Percentiles rank a stretch among this genome's conserved stretches.
phyloP scores from a whole-genome alignment of 2,888 invertebrate genomes.

The Acronicta leporina region DNA sequence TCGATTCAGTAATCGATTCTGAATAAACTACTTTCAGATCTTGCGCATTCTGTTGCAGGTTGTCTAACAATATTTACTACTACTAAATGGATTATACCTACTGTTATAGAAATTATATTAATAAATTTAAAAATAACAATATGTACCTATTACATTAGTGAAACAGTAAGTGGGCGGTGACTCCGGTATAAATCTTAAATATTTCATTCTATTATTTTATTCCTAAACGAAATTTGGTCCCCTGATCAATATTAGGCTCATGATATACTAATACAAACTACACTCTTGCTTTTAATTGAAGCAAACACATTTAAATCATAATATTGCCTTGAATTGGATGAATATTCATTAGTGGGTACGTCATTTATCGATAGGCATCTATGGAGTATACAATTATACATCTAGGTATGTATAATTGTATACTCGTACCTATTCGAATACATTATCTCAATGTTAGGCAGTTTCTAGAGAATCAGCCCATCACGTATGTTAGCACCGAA shows the following conservation, averaged over 20 bases:
- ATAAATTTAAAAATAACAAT: too few relatives aligned
- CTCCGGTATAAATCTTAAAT: too few relatives aligned
- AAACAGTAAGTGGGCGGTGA: too few relatives aligned
- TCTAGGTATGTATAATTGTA: too few relatives aligned
- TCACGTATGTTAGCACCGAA: conserved; percentile 42
- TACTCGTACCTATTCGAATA: not conserved
- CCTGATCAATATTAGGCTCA: not conserved
- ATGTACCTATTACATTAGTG: too few relatives aligned
- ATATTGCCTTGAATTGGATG: conserved; percentile 23
- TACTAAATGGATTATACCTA: too few relatives aligned
- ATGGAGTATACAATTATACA: not conserved
- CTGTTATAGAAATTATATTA: too few relatives aligned
- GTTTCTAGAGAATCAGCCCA: conserved; percentile 7
- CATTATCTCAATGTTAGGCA: not conserved
- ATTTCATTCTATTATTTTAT: too few relatives aligned
- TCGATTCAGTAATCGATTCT: too few relatives aligned
- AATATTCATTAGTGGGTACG: conserved; percentile 16
- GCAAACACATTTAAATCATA: conserved; percentile 19
- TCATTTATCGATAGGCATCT: conserved; percentile 20
- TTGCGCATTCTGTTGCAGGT: too few relatives aligned
- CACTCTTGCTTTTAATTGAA: conserved; percentile 5
- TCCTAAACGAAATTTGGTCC: not conserved
- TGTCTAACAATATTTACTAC: too few relatives aligned
- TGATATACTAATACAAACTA: not conserved
- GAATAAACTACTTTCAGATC: too few relatives aligned